phyloP scores from a whole-genome alignment of 2,888 invertebrate genomes.

The Phlogophora meticulosa region DNA sequence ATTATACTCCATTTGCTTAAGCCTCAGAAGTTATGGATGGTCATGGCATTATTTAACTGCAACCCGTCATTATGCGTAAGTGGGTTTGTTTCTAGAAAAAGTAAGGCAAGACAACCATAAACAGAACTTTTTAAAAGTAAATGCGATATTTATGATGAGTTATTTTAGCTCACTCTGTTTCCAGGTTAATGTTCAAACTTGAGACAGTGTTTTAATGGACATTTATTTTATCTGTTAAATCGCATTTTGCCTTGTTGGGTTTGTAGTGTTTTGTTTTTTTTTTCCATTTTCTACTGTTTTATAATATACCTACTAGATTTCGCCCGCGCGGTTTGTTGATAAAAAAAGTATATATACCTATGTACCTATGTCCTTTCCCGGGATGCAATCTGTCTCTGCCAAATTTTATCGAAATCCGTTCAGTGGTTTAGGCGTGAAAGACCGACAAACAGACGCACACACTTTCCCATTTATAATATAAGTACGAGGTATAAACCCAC shows the following conservation, averaged over 20 bases:
- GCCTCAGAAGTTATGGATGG: slow-evolving; percentile 35
- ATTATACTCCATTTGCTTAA: slow-evolving; percentile 53
- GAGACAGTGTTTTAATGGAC: slow-evolving; percentile 60
- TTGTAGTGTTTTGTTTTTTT: slow-evolving; percentile 51
- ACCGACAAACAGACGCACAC: too few species aligned
- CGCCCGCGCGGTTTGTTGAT: too few species aligned
- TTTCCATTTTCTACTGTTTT: slow-evolving; percentile 45
- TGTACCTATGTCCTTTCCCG: too few species aligned
- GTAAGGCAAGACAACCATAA: slow-evolving; percentile 61
- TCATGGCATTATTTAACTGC: slow-evolving; percentile 42
- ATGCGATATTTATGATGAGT: slow-evolving; percentile 66
- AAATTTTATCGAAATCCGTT: too few species aligned
- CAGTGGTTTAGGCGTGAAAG: too few species aligned
- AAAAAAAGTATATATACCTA: too few species aligned
- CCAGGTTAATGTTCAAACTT: slow-evolving; percentile 72
- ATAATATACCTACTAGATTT: slow-evolving; percentile 43
- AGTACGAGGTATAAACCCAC: slow-evolving; percentile 2
- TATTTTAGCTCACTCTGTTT: slow-evolving; percentile 67
- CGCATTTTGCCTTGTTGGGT: slow-evolving; percentile 55
- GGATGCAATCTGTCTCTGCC: too few species aligned
- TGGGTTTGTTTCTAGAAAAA: slow-evolving; percentile 67
- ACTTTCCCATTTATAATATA: too few species aligned
- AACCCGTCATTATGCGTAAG: slow-evolving; percentile 64
- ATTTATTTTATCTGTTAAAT: slow-evolving; percentile 60
- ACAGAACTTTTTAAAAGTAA: slow-evolving; percentile 64